These are phyloP conservation scores for Neodon shergylaensis DNA, from an alignment of 2,113 vertebrate species.

Conservation along the genomic window DNA sequence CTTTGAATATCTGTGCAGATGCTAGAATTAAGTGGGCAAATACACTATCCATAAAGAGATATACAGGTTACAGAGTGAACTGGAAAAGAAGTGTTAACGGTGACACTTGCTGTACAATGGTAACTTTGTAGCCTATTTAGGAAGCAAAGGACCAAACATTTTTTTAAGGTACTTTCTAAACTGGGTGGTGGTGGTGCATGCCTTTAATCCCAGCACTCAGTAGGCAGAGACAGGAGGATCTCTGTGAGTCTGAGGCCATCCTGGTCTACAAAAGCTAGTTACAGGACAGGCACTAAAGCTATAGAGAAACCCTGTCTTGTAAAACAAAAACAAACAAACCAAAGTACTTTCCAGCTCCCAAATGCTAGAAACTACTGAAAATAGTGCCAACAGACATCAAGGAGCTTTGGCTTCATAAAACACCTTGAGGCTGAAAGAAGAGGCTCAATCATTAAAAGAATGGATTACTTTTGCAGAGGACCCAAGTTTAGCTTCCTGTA, in stretches of 20 bases:
- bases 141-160: background rate
- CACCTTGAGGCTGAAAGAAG: background rate
- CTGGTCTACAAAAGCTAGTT: too few species aligned
- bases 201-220: too few species aligned
- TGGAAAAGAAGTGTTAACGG: background rate
- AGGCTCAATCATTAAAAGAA: too few species aligned
- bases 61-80: background rate
- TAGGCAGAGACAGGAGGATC: too few species aligned
- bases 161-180: background rate
- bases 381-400: background rate
- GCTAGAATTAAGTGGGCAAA: constrained; percentile 1
- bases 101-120: background rate
- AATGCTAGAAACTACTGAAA: background rate
- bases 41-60: background rate
- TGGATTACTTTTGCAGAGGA: background rate
- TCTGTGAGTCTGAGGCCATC: too few species aligned
- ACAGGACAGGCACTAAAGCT: too few species aligned
- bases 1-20: background rate
- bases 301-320: too few species aligned
- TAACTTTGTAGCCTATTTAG: background rate
- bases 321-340: too few species aligned
- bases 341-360: background rate
- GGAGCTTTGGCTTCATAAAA: background rate
- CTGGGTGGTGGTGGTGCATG: too few species aligned
- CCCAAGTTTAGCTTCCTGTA: background rate